phyloP scores from a whole-genome alignment of 2,797 vertebrate species.

The Tadarida brasiliensis region DNA sequence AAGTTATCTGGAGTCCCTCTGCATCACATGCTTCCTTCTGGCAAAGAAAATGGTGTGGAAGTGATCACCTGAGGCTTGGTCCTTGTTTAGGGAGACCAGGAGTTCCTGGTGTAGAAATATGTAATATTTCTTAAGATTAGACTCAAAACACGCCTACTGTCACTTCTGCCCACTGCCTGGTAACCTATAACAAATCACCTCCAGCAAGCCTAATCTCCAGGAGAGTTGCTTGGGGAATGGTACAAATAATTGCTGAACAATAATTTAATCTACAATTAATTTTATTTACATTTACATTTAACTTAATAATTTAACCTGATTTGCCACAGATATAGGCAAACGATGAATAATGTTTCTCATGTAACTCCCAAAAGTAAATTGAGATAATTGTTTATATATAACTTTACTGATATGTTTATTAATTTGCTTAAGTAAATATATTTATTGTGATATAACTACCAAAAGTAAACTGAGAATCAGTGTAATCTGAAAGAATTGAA shows the following conservation, averaged over 20 bases:
- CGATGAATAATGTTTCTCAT: background rate
- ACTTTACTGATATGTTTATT: background rate
- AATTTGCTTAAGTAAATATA: background rate
- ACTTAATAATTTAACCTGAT: background rate
- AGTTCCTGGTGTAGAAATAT: background rate
- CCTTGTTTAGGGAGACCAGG: background rate
- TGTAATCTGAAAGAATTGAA: constrained; percentile 4
- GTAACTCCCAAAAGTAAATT: background rate
- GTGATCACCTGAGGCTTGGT: background rate
- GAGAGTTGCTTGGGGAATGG: background rate
- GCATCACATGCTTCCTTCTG: background rate
- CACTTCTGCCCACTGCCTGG: background rate
- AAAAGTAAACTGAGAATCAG: background rate
- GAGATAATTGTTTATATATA: background rate
- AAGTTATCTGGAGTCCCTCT: background rate
- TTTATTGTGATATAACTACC: background rate
- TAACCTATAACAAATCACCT: background rate
- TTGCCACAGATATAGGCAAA: background rate
- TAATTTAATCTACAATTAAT: background rate
- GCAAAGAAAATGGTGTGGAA: background rate
- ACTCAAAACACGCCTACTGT: background rate
- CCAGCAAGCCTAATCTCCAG: background rate
- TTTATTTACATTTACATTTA: background rate
- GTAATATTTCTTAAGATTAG: background rate
- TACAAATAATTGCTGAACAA: background rate